Evolutionary conservation across 1,140 invertebrate genomes (phyloP), one percentile per base, ranked within the genome.

Genomic region (Olivierus martensii): DNA sequence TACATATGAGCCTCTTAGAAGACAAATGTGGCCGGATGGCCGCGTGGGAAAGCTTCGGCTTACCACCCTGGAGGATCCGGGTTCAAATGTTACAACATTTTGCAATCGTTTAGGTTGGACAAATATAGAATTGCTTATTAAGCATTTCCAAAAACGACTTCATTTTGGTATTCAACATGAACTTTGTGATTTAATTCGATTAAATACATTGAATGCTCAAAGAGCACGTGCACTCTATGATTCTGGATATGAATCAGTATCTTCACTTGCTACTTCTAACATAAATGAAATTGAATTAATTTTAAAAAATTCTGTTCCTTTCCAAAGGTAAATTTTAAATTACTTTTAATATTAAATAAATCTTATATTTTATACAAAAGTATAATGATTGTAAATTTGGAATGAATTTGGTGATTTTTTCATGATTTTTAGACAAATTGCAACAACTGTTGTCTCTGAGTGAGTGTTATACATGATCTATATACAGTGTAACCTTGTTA

Each of bases 131-230:
- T 70, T 93, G 34, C 71, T 99, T 3, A 76, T 99, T 12, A 80
- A 81, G 5, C 86, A 95, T 69, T 97, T 98, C 70, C 88, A 95
- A 74, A 80, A 84, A 59, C 79, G 95, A 15, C 73, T 99, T 19
- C 85, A 89, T 60, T 97, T 97, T 72, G 95, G 94, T 11, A 83
- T 97, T 34, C 84, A 89, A 61, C 76, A 83, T 45, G 93, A 99
- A 66, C 72, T 99, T 6, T 76, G 93, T 52, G 92, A 98, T 66
- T 73, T 99, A 37, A 82, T 98, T 69, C 77, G 84, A 56, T 69
- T 99, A 36, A 76, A 84, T 9, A 77, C 81, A 59, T 68, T 99
- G 36, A 92, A 88, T 69, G 87, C 85, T 2, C 75, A 82, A 53
- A 77, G 83, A 56, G 93, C 93, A 1, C 74, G 94, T 64, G 77